Conservation (phyloP, 2,797 vertebrate species). For the Aplochiton taeniatus region DNA sequence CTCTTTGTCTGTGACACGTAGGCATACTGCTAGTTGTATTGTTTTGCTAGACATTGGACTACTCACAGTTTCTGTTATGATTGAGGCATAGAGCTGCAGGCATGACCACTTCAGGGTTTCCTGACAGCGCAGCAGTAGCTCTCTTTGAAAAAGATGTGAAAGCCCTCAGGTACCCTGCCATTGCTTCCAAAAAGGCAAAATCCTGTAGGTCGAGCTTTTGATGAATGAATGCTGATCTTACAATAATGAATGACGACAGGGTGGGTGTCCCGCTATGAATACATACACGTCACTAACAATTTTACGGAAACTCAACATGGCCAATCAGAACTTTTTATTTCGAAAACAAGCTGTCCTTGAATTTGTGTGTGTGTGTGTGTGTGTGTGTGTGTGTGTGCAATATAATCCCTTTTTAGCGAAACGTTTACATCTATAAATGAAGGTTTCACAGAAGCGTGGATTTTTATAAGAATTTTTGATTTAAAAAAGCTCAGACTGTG, state of each 20-base stretch:
- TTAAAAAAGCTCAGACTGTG: too few relatives aligned
- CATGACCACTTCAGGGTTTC: conserved; percentile 61
- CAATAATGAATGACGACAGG: conserved; percentile 1
- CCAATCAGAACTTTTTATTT: conserved; percentile 22
- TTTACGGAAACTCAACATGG: not conserved
- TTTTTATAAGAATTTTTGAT: too few relatives aligned
- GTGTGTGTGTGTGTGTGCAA: too few relatives aligned
- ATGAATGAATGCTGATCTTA: conserved; percentile 27
- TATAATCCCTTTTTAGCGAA: too few relatives aligned
- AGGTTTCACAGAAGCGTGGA: too few relatives aligned
- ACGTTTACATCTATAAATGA: too few relatives aligned
- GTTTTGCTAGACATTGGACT: not conserved
- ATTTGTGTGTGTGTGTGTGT: too few relatives aligned
- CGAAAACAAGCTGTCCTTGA: not conserved
- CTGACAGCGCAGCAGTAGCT: conserved; percentile 47
- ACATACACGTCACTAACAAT: conserved; percentile 35
- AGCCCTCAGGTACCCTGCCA: conserved; percentile 80
- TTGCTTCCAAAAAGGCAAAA: conserved; percentile 35
- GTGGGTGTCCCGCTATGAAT: not conserved
- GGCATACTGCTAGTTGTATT: too few relatives aligned
- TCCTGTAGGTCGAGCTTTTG: not conserved
- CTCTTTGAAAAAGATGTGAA: conserved; percentile 56
- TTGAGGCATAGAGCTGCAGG: conserved; percentile 55
- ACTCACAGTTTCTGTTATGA: conserved; percentile 85
- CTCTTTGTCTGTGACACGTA: too few relatives aligned